Evolutionary conservation across 2,888 invertebrate genomes (phyloP).

Genomic region (Gortyna flavago): DNA sequence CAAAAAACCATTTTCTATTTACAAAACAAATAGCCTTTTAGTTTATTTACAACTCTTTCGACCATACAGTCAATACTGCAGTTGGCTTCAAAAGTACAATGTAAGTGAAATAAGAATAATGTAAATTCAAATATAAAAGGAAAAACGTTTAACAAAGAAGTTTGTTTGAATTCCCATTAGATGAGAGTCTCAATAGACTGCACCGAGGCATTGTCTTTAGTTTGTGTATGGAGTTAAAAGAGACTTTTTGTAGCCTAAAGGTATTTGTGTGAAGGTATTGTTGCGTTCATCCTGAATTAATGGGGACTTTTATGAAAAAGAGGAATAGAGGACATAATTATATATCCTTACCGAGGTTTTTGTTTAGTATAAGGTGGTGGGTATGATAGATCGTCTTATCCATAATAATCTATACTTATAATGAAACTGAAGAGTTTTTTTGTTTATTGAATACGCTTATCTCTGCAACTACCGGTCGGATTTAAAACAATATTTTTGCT

Average conservation of each 20-base stretch:
- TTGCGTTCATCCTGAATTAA: constrained; percentile 15
- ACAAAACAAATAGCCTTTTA: constrained; percentile 18
- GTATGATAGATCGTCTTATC: not conserved
- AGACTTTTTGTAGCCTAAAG: constrained; percentile 5
- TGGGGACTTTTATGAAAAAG: constrained; percentile 1
- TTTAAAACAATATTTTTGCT: not conserved
- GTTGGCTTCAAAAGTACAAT: constrained; percentile 18
- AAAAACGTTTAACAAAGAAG: constrained; percentile 14
- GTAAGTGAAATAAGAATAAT: constrained; percentile 34
- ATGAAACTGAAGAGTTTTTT: not conserved
- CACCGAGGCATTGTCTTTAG: constrained; percentile 37
- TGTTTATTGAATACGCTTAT: too few relatives aligned
- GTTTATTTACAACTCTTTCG: constrained; percentile 37
- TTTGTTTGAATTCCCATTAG: constrained; percentile 26
- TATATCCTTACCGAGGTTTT: not conserved
- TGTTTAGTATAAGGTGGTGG: not conserved
- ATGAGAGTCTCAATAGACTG: constrained; percentile 29
- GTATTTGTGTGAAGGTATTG: constrained; percentile 6
- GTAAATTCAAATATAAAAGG: constrained; percentile 12
- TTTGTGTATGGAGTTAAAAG: constrained; percentile 11
- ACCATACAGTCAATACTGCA: constrained; percentile 35
- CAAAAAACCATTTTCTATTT: constrained; percentile 20
- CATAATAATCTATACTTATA: not conserved
- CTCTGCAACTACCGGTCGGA: too few relatives aligned
- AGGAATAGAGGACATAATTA: not conserved